Evolutionary conservation across 2,888 invertebrate species (phyloP), one percentile per base, ranked within the genome.

Genomic region (Drosophila demipolita): DNA sequence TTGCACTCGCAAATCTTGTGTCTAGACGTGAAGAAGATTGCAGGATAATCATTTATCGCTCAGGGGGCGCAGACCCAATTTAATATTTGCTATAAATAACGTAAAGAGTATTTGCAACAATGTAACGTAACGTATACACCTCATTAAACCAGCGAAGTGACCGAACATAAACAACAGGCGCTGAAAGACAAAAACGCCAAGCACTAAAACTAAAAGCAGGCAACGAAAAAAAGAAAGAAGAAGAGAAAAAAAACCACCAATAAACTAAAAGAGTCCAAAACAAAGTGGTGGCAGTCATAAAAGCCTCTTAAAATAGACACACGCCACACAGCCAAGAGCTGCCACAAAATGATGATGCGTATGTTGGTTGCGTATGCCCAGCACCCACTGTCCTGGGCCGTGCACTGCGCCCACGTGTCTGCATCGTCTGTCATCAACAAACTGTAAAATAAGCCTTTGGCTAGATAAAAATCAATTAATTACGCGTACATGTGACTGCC

Each of bases 401-500:
- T 35, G 58, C 58, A 40, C 58, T 62, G 52, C 40, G 54, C 57
- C 68, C 89, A 78, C 60, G 75, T 75, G 76, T 82, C 78, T 76
- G 87, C 82, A 73, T 85, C 89, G 87, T 89, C 87, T 90, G 87
- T 87, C 90, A 88, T 82, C 87, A 89, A 86, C 90, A 87, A 87
- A 87, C 90, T 89, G 89, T 90, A 89, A 90, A 87, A 87, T 89
- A 88, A 45, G 91, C 91, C 91, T 87, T 82, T 90, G 90, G 92
- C 90, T 91, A 90, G 90, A 92, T 91, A 91, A 90, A 92, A 91
- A 91, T 91, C 91, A 91, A 91, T 91, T 91, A 92, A 91, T 91
- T 91, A 90, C 89, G 82, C 90, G 88, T 90, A 75, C 90, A 90
- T 81, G 89, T 75, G 69, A 73, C 88, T 67, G 72, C 67, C 73